phyloP scores from a whole-genome alignment of 92 coral and sea anemone species.

The Chrysogorgia sp. region DNA sequence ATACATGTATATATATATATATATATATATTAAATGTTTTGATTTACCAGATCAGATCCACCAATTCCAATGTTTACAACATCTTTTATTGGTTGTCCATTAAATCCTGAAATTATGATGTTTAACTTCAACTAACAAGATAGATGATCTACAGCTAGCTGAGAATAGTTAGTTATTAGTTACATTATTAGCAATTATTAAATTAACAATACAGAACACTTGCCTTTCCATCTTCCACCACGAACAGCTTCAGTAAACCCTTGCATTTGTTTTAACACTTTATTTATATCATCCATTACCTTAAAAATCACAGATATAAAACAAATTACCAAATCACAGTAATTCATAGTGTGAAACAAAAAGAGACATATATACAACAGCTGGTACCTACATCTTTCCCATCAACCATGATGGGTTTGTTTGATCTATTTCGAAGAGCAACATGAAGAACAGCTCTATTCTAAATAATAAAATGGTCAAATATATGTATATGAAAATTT shows the following conservation, averaged over 20 bases:
- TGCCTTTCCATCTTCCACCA: conserved; percentile 87
- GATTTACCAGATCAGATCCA: conserved; percentile 89
- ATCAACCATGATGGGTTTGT: conserved; percentile 81
- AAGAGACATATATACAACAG: not conserved
- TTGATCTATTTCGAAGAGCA: conserved; percentile 94
- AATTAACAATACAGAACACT: conserved; percentile 1
- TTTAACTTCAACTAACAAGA: not conserved
- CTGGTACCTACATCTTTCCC: conserved; percentile 83
- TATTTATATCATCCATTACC: conserved; percentile 94
- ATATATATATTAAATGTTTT: not conserved
- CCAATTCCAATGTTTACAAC: conserved; percentile 98
- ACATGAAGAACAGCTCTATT: conserved; percentile 90
- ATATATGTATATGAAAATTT: not conserved
- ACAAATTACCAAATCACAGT: not conserved
- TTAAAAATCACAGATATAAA: conserved; percentile 13
- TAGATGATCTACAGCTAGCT: not conserved
- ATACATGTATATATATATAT: too few species aligned
- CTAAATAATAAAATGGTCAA: conserved; percentile 37
- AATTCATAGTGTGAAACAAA: not conserved
- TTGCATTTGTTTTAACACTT: conserved; percentile 80
- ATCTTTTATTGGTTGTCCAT: conserved; percentile 83
- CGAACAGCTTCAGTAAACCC: conserved; percentile 79
- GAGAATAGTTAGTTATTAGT: too few species aligned
- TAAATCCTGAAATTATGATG: conserved; percentile 53
- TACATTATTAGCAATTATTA: too few species aligned